Percentiles rank a stretch among this genome's conserved stretches.
Evolutionary conservation across 2,113 vertebrate genomes (phyloP).

Genomic region (Dolichotis patagonum): DNA sequence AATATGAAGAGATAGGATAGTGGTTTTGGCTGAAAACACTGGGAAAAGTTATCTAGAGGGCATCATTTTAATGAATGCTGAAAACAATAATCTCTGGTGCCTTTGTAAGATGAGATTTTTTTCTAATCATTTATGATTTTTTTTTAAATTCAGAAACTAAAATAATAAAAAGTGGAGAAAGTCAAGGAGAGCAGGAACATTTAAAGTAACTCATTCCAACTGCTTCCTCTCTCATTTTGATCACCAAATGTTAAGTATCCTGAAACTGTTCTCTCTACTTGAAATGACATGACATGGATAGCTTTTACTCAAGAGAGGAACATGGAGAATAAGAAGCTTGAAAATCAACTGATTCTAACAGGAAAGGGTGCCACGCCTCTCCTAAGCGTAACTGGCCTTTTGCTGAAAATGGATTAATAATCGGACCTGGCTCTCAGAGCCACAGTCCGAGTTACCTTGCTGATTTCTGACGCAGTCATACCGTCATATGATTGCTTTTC

Average conservation of each 20-base stretch:
- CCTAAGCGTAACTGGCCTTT: neutral
- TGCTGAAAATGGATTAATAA: neutral
- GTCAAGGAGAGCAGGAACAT: neutral
- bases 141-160: constrained; percentile 26
- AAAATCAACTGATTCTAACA: neutral
- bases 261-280: neutral
- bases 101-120: neutral
- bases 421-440: neutral
- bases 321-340: neutral
- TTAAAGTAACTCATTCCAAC: neutral
- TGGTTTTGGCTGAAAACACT: neutral
- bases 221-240: constrained; percentile 5
- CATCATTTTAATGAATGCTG: neutral
- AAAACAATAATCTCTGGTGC: neutral
- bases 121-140: neutral
- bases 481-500: neutral
- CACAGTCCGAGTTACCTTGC: neutral
- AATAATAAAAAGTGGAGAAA: neutral
- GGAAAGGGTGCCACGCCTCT: neutral
- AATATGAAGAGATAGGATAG: neutral
- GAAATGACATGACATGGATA: neutral
- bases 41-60: neutral
- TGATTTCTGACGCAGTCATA: neutral
- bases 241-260: neutral
- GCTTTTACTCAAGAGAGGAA: neutral